Base-by-base conservation (phyloP, 1,140 invertebrate species). In the Leptinotarsa undecemlineata region DNA sequence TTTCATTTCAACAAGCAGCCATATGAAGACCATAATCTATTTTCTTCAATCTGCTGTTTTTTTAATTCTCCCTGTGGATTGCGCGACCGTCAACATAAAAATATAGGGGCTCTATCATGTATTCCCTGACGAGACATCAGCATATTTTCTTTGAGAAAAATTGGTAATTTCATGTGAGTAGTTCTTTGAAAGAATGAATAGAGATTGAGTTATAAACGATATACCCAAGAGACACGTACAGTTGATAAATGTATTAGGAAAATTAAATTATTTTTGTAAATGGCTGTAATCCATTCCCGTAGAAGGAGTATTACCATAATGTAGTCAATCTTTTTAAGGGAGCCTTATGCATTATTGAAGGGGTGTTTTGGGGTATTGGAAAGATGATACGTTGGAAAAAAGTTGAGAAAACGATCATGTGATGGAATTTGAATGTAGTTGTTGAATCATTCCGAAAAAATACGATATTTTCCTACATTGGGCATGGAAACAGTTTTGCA, bases 181-280 rank as follows among this genome's bases (percentile, higher is more conserved):
- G 13, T 48, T 71, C 57, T 48, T 23, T 15, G 23, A 42, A 61
- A 61, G 11, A 48, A 66, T 71, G 57, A 26, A 60, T 71, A 66
- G 48, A 72, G 33, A 72, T 63, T 73, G 62, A 72, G 26, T 63
- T 21, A 64, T 66, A 66, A 73, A 68, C 47, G 63, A 51, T 60
- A 57, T 48, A 51, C 72, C 68, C 73, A 15, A 11, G 63, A 47
- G 72, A 61, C 67, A 23, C 17, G 48, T 71, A 33, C 57, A 61
- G 42, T 48, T 76, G 68, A 73, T 72, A 71, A 63, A 74, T 74
- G 72, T 78, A 78, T 79, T 79, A 79, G 70, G 48, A 68, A 78
- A 76, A 79, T 79, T 73, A 79, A 79, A 78, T 78, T 79, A 78
- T 74, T 70, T 76, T 78, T 78, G 72, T 72, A 77, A 77, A 78